Evolutionary conservation across 2,797 vertebrate genomes (phyloP), one percentile per base, ranked within the genome.

Genomic region (Notolabrus celidotus): DNA sequence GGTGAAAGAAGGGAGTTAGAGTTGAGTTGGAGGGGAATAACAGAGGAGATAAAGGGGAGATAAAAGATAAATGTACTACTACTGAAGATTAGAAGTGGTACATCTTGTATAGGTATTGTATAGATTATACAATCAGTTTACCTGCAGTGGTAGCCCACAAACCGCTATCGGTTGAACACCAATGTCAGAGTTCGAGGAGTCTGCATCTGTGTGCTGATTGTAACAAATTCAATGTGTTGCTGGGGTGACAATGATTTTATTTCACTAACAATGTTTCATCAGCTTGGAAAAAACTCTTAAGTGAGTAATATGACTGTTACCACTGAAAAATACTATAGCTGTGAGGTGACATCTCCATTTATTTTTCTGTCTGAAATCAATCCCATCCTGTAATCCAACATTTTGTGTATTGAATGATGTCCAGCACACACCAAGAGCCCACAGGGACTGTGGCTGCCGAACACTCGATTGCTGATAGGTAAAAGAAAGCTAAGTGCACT

Each of bases 331-430:
- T n/a, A 25, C 41, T 62, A 47, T 0, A 51, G 58, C 46, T 57
- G 4, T 12, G 16, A 70, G 61, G 45, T 69, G 34, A 20, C 16
- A 9, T 34, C 34, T 50, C 17, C 3, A 7, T 43, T 39, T 2
- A 29, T 36, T 53, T 6, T 67, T 63, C 20, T 23, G 23, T 33
- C 25, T 45, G 14, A 60, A 47, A 58, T 52, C 38, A 53, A 19
- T 46, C n/a, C 14, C 3, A 4, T 39, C 41, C n/a, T 33, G 19
- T 2, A 49, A 15, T 22, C 11, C 45, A 56, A 46, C 17, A 41
- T 34, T 14, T 41, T 19, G 27, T 43, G 19, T 27, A 14, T 46
- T n/a, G 1, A 36, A 27, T 12, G 33, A 22, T 42, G 11, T 51
- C 54, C 33, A 14, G 20, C 22, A 49, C 10, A n/a, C 5, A 49